phyloP scores from a whole-genome alignment of 2,888 invertebrate genomes.

The Apantesis nais region DNA sequence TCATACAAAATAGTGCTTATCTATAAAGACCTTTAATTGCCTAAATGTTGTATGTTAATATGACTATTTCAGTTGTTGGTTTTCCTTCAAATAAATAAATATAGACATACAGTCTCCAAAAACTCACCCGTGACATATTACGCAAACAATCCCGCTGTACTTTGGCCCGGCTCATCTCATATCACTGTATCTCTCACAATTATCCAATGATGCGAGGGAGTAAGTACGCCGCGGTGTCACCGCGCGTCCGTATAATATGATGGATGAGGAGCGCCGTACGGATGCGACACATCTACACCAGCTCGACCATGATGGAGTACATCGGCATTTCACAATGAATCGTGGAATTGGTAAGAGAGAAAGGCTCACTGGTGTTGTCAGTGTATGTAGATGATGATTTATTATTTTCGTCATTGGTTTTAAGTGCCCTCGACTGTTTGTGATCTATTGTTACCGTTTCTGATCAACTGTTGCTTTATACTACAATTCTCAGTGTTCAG shows the following conservation, averaged over 20 bases:
- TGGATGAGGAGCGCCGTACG: slow-evolving; percentile 51
- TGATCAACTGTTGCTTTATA: too few species aligned
- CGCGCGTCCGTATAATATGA: slow-evolving; percentile 36
- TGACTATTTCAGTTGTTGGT: too few species aligned
- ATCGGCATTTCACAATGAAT: slow-evolving; percentile 4
- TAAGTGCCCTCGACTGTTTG: neutral
- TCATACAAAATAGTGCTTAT: too few species aligned
- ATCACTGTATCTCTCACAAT: slow-evolving; percentile 49
- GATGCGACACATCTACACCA: slow-evolving; percentile 16
- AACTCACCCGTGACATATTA: neutral
- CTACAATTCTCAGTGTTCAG: neutral
- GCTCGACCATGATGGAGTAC: slow-evolving; percentile 13
- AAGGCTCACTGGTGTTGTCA: neutral
- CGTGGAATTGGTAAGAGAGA: neutral
- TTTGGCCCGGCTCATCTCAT: slow-evolving; percentile 34
- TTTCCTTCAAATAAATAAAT: too few species aligned
- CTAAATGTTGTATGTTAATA: too few species aligned
- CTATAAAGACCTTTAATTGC: too few species aligned
- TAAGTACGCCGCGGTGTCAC: slow-evolving; percentile 17
- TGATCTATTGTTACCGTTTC: neutral
- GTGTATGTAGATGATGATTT: neutral
- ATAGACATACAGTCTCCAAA: neutral
- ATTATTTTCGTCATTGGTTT: neutral
- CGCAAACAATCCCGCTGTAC: slow-evolving; percentile 38
- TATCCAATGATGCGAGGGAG: slow-evolving; percentile 28